Percentiles rank a stretch among this genome's conserved stretches.
Conservation (phyloP, 2,113 vertebrate species). For the Petromus typicus region DNA sequence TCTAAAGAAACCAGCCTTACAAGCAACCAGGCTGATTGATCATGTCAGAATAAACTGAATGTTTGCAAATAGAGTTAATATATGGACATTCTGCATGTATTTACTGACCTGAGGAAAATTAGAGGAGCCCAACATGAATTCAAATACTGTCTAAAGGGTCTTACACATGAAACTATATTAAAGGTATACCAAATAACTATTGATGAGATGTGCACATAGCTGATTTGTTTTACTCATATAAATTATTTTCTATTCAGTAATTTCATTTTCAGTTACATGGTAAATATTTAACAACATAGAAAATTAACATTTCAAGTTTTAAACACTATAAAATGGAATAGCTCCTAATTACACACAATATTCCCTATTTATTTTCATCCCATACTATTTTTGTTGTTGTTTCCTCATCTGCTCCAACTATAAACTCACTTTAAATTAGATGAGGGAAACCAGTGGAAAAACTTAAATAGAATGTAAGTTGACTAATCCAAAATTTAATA, state of each 20-base stretch:
- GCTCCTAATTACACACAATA: constrained; percentile 52
- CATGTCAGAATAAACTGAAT: neutral
- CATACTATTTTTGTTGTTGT: neutral
- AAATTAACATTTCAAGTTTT: constrained; percentile 75
- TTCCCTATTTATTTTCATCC: constrained; percentile 53
- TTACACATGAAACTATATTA: constrained; percentile 8
- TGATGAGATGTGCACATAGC: neutral
- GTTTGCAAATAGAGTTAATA: neutral
- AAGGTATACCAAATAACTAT: constrained; percentile 56
- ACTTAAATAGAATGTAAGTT: constrained; percentile 12
- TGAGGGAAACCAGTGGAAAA: constrained; percentile 39
- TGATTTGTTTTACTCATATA: constrained; percentile 64
- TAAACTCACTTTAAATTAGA: constrained; percentile 53
- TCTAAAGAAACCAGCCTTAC: neutral
- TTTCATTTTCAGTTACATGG: constrained; percentile 65
- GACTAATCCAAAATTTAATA: constrained; percentile 67
- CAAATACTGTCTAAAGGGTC: neutral
- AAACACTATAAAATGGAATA: constrained; percentile 66
- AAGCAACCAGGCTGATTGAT: constrained; percentile 16
- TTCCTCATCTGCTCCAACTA: constrained; percentile 29
- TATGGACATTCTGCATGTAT: no score
- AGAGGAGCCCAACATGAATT: neutral
- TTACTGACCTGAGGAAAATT: neutral
- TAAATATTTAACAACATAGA: constrained; percentile 79
- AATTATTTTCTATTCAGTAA: constrained; percentile 69